Conservation (phyloP, 2,888 invertebrate genomes). For the Drosophila atripex region DNA sequence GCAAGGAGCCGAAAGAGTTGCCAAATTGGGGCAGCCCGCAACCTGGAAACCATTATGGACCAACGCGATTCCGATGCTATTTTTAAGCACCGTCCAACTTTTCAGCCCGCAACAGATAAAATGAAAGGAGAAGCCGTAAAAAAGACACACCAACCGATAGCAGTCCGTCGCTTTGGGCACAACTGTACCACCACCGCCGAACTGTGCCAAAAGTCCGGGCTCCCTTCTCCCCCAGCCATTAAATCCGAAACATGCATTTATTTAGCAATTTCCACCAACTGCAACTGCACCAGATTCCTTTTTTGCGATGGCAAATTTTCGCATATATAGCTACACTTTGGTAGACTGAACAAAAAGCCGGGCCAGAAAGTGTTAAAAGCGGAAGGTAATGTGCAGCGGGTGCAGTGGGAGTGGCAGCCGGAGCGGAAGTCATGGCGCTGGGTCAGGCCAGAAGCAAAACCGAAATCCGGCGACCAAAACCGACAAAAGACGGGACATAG, state of each 20-base stretch:
- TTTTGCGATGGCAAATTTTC: constrained; percentile 66
- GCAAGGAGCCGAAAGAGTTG: constrained; percentile 26
- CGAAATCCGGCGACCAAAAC: constrained; percentile 46
- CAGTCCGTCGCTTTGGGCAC: constrained; percentile 10
- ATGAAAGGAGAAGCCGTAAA: constrained; percentile 22
- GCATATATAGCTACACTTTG: constrained; percentile 25
- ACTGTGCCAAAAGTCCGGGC: constrained; percentile 6
- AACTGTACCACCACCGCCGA: constrained; percentile 29
- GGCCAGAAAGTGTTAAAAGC: constrained; percentile 33
- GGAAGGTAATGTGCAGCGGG: constrained; percentile 6
- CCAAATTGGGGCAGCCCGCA: constrained; percentile 60
- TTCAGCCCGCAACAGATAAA: constrained; percentile 36
- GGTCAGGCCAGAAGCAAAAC: constrained; percentile 46
- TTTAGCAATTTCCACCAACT: constrained; percentile 70
- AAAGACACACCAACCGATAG: constrained; percentile 10
- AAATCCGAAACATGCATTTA: constrained; percentile 77
- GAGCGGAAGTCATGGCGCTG: constrained; percentile 58
- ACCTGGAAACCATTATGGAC: constrained; percentile 44
- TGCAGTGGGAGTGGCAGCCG: constrained; percentile 15
- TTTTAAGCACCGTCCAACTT: constrained; percentile 34
- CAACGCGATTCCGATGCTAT: constrained; percentile 35
- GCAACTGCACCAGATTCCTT: constrained; percentile 30
- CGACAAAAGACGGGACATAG: constrained; percentile 34
- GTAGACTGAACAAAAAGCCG: constrained; percentile 24
- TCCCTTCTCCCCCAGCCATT: constrained; percentile 41